Evolutionary conservation across 35 echinoderm and acorn worm species (phyloP).

Genomic region (Anneissia japonica): DNA sequence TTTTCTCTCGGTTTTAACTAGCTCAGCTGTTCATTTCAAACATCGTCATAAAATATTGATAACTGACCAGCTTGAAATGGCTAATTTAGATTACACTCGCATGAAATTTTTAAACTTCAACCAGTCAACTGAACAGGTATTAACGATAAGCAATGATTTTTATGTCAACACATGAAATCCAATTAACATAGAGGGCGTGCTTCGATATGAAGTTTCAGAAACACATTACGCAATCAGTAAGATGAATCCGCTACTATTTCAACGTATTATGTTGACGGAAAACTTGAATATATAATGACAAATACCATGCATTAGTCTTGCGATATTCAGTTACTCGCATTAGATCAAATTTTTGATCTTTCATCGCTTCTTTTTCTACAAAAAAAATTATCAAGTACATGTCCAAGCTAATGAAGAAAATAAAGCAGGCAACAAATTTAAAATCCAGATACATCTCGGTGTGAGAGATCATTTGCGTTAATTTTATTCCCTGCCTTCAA

Average conservation of each 20-base stretch:
- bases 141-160: background rate
- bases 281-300: background rate
- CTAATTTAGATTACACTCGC: background rate
- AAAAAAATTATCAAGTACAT: background rate
- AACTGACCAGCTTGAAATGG: background rate
- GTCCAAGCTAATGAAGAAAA: too few relatives aligned
- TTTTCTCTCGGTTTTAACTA: background rate
- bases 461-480: too few relatives aligned
- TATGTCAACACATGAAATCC: background rate
- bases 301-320: background rate
- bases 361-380: background rate
- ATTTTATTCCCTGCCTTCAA: too few relatives aligned
- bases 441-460: too few relatives aligned
- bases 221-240: background rate
- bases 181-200: constrained; percentile 1
- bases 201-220: background rate
- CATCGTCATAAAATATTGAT: background rate
- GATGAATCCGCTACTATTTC: background rate
- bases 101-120: background rate
- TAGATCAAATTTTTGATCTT: background rate
- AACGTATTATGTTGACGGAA: background rate
- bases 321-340: background rate
- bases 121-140: background rate
- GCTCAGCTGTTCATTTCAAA: background rate
- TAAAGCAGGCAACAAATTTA: too few relatives aligned